These are phyloP conservation scores for Noctua janthina DNA, from an alignment of 2,888 invertebrate species.

Conservation along the genomic window DNA sequence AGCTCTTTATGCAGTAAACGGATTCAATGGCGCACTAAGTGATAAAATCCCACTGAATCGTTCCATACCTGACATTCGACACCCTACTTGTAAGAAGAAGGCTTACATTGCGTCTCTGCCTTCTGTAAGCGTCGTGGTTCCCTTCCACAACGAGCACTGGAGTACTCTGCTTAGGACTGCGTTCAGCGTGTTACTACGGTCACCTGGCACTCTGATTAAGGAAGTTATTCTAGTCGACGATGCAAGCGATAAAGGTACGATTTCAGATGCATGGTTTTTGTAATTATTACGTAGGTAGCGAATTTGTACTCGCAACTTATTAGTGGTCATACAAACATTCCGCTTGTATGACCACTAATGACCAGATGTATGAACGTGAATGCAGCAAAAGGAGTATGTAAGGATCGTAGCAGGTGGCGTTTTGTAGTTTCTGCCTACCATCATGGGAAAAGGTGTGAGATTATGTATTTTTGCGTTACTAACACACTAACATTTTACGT, in stretches of 20 bases:
- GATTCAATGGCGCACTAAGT: conserved; percentile 97
- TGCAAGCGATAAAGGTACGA: conserved; percentile 93
- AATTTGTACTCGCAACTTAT: not conserved
- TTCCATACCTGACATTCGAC: conserved; percentile 94
- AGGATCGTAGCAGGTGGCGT: no score
- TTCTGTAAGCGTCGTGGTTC: conserved; percentile 96
- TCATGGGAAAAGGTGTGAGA: no score
- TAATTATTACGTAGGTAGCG: not conserved
- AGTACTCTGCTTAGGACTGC: conserved; percentile 95
- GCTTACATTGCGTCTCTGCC: conserved; percentile 93
- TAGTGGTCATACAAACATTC: no score
- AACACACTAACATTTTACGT: no score
- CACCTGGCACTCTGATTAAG: conserved; percentile 94
- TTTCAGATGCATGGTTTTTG: not conserved
- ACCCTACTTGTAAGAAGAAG: conserved; percentile 92
- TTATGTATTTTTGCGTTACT: no score
- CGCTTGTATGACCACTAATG: no score
- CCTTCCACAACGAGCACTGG: conserved; percentile 98
- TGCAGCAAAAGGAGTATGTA: no score
- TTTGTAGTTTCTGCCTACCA: no score
- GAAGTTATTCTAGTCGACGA: conserved; percentile 98
- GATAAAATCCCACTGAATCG: conserved; percentile 97
- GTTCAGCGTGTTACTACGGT: conserved; percentile 95
- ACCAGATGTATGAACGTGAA: no score
- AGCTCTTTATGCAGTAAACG: conserved; percentile 95